A percentile compares a stretch with the other conserved stretches of the same genome.
Evolutionary conservation across 2,888 invertebrate species (phyloP).

Genomic region (Strigamia crassipes): DNA sequence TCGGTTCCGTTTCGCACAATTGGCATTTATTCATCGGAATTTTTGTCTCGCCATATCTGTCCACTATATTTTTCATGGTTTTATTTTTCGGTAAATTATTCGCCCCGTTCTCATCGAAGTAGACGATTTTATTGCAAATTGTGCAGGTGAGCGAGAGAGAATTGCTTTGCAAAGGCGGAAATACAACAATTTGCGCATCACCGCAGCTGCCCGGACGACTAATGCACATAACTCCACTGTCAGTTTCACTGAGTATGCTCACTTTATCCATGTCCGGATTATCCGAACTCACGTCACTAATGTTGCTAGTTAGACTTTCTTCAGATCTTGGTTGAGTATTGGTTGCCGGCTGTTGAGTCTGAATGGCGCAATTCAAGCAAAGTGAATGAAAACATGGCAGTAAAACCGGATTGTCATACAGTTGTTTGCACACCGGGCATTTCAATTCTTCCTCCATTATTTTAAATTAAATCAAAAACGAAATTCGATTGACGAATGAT

Average conservation of each 20-base stretch:
- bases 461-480: no score
- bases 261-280: constrained; percentile 92
- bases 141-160: constrained; percentile 64
- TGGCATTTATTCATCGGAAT: constrained; percentile 71
- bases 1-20: constrained; percentile 71
- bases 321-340: constrained; percentile 47
- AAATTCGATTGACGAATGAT: not conserved
- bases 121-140: constrained; percentile 83
- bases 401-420: constrained; percentile 90
- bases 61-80: constrained; percentile 91
- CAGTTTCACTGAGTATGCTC: constrained; percentile 94
- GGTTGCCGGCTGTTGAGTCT: constrained; percentile 72
- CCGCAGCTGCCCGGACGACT: constrained; percentile 88
- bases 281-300: constrained; percentile 58
- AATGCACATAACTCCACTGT: constrained; percentile 93
- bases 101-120: constrained; percentile 92
- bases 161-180: constrained; percentile 52
- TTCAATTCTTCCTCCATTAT: constrained; percentile 96
- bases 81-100: constrained; percentile 87
- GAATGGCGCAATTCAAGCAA: constrained; percentile 89
- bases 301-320: constrained; percentile 52
- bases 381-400: constrained; percentile 92
- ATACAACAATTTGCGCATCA: constrained; percentile 66
- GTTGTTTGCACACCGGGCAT: constrained; percentile 91
- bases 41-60: constrained; percentile 76